phyloP scores from a whole-genome alignment of 2,113 vertebrate species.

The Oxyura jamaicensis region DNA sequence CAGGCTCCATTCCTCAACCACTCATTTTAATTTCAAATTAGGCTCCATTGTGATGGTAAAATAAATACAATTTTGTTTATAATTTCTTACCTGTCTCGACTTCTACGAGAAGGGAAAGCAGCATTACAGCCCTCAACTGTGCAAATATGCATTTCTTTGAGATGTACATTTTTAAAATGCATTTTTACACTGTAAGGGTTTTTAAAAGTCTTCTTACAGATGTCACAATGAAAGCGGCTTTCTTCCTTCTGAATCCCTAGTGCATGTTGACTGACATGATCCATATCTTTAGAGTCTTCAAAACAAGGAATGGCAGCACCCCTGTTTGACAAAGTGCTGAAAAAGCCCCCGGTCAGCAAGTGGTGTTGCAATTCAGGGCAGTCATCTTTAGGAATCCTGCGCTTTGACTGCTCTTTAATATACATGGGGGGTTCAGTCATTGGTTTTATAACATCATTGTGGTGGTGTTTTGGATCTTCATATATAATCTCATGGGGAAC shows the following conservation, averaged over 20 bases:
- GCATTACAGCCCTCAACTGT: constrained; percentile 91
- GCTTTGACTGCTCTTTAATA: constrained; percentile 71
- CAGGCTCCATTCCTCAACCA: constrained; percentile 46
- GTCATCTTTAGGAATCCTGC: constrained; percentile 73
- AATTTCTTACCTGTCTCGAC: constrained; percentile 93
- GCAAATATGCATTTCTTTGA: constrained; percentile 92
- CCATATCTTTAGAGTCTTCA: constrained; percentile 75
- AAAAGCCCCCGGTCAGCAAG: constrained; percentile 75
- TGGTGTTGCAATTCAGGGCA: constrained; percentile 79
- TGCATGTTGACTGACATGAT: constrained; percentile 68
- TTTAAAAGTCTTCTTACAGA: constrained; percentile 95
- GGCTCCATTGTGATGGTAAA: constrained; percentile 58
- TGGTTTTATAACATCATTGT: constrained; percentile 61
- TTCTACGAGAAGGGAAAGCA: constrained; percentile 91
- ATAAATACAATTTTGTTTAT: constrained; percentile 48
- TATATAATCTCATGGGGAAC: constrained; percentile 61
- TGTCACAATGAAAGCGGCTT: constrained; percentile 86
- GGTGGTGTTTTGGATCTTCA: constrained; percentile 65
- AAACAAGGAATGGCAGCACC: constrained; percentile 72
- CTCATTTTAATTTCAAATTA: constrained; percentile 66
- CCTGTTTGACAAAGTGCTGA: constrained; percentile 71
- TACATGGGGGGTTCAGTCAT: constrained; percentile 62
- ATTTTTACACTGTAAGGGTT: constrained; percentile 92
- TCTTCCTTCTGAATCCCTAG: constrained; percentile 77
- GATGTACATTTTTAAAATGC: constrained; percentile 92